These are phyloP conservation scores for Corythornis cristatus DNA, from an alignment of 2,113 vertebrate genomes.

Conservation along the genomic window DNA sequence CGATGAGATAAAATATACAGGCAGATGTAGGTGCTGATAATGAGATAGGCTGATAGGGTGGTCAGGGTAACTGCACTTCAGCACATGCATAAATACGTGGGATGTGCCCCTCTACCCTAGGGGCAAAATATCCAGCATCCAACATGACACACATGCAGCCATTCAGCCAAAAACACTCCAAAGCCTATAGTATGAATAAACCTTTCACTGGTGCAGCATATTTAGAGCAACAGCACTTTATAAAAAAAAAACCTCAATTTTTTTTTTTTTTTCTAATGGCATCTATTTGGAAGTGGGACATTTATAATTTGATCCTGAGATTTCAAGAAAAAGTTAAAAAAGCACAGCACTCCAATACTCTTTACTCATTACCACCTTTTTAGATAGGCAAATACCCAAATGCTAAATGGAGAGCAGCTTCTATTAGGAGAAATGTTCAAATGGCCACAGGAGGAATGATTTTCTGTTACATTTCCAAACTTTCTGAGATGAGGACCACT, in stretches of 20 bases:
- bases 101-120: constrained; percentile 31
- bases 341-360: accelerated
- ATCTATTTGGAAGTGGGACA: neutral
- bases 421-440: neutral
- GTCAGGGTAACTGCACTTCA: constrained; percentile 41
- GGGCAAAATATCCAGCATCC: constrained; percentile 47
- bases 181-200: neutral
- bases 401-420: neutral
- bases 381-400: neutral
- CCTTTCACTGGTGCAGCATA: neutral
- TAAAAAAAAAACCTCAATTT: neutral
- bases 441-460: accelerated
- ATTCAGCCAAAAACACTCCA: neutral
- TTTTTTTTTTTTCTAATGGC: neutral
- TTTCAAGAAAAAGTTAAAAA: neutral
- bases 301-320: neutral
- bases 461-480: neutral
- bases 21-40: constrained; percentile 62
- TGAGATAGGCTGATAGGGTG: constrained; percentile 37
- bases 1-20: constrained; percentile 28
- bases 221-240: neutral
- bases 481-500: neutral
- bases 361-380: accelerated
- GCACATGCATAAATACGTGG: constrained; percentile 43
- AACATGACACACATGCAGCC: neutral